Conservation (phyloP, 1,140 invertebrate genomes). For the Holcopasites calliopsidis region DNA sequence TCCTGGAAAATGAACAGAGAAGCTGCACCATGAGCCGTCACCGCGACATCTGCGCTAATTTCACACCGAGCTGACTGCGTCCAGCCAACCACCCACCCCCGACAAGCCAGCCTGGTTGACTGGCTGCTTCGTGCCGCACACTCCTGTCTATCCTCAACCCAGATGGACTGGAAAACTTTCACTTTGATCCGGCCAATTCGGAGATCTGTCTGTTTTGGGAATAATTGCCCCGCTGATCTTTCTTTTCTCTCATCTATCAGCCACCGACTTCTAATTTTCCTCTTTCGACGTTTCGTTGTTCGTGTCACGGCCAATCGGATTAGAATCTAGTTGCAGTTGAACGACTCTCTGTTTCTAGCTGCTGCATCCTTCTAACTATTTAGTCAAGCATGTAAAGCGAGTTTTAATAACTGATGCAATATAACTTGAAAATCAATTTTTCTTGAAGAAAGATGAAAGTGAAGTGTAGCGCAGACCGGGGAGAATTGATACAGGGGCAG, state of each 20-base stretch:
- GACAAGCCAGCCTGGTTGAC: slow-evolving; percentile 53
- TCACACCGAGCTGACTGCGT: slow-evolving; percentile 78
- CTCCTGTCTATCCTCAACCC: slow-evolving; percentile 40
- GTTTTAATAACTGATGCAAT: no score
- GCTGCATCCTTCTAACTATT: no score
- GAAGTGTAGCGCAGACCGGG: no score
- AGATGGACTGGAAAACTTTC: slow-evolving; percentile 50
- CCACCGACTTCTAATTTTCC: neutral
- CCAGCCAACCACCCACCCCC: slow-evolving; percentile 56
- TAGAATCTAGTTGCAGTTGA: no score
- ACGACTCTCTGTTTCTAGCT: no score
- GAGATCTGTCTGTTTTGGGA: slow-evolving; percentile 21
- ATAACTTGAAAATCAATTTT: no score
- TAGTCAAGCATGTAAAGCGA: no score
- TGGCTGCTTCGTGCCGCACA: slow-evolving; percentile 46
- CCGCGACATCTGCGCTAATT: slow-evolving; percentile 80
- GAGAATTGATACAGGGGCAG: no score
- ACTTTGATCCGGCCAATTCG: slow-evolving; percentile 42
- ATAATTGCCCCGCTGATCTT: slow-evolving; percentile 26
- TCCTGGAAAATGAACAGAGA: slow-evolving; percentile 79
- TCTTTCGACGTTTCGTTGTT: neutral
- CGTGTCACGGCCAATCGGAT: no score
- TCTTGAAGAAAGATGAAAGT: no score
- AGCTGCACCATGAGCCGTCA: slow-evolving; percentile 72
- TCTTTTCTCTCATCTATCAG: neutral